These are phyloP conservation scores for Ochropleura leucogaster DNA, from an alignment of 2,888 invertebrate species.

Conservation along the genomic window DNA sequence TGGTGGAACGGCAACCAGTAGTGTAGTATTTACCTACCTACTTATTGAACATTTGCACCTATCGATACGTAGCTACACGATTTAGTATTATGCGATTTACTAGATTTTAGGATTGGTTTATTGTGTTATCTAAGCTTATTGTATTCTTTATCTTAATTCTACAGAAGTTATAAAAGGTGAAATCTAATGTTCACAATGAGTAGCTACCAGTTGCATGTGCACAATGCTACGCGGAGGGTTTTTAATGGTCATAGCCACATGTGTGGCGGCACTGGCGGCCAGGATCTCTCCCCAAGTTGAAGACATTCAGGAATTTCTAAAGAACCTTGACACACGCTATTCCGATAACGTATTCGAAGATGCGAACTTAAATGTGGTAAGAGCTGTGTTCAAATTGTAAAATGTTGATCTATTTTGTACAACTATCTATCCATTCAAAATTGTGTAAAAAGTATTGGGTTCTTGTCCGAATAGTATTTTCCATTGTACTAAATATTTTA, in stretches of 20 bases:
- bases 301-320: conserved; percentile 68
- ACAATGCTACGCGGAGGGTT: conserved; percentile 62
- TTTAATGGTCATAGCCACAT: conserved; percentile 47
- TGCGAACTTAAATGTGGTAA: conserved; percentile 81
- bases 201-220: conserved; percentile 12
- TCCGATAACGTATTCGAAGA: conserved; percentile 81
- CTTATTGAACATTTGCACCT: not conserved
- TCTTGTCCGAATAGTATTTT: not conserved
- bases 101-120: conserved; percentile 18
- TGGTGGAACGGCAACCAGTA: not conserved
- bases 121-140: conserved; percentile 35
- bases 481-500: not conserved
- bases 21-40: too few relatives aligned
- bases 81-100: conserved; percentile 13
- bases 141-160: conserved; percentile 36
- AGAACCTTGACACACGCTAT: conserved; percentile 61
- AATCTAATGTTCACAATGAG: not conserved
- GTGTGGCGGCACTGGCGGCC: conserved; percentile 61
- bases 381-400: conserved; percentile 44
- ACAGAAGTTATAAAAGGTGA: conserved; percentile 66
- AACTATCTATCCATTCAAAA: not conserved
- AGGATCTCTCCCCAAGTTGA: conserved; percentile 73
- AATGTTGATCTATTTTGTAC: not conserved
- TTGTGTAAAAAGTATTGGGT: not conserved
- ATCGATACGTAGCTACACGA: not conserved